Evolutionary conservation across 2,113 vertebrate genomes (phyloP), one percentile per base, ranked within the genome.

Genomic region (Solea senegalensis): DNA sequence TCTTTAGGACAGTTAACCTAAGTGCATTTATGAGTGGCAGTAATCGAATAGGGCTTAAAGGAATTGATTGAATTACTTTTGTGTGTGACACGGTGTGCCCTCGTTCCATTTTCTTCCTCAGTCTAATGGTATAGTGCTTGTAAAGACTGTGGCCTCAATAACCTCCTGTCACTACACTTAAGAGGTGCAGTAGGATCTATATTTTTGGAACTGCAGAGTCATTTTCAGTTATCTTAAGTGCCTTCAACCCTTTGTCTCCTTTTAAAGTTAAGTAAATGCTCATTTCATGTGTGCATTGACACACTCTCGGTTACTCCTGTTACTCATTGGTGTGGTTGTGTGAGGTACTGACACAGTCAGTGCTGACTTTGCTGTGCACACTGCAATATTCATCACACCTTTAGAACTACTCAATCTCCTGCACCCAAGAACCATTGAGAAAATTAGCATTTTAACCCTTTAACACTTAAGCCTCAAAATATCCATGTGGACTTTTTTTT

Each of bases 61-160:
- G 59, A 85, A 74, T 78, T 55, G 71, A 89, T 85, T 91, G 59
- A 82, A 88, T 90, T 85, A 87, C 80, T 74, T 82, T 72, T 82
- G 79, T 84, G 74, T 87, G 74, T 87, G 84, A 81, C 85, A 86
- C 55, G 7, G 64, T 39, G 57, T 78, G 80, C 69, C 76, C 81
- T 69, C 52, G 11, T 58, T 3, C 66, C 21, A 21, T 64, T 64
- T 28, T 56, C 10, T 61, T 63, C 57, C 14, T 69, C 56, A 61
- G 44, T 83, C 52, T 90, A 82, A 89, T 81, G 82, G 49, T 66
- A 66, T 72, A 73, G 60, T 61, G 78, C 45, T 70, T 57, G 62
- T 81, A 68, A 84, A 90, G 76, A 81, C 78, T 58, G 66, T 61
- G 6, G n/a, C 59, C 52, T 7, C 26, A 72, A 72, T 44, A 4